Base-by-base conservation (phyloP, 2,797 vertebrate species). In the Discoglossus pictus region DNA sequence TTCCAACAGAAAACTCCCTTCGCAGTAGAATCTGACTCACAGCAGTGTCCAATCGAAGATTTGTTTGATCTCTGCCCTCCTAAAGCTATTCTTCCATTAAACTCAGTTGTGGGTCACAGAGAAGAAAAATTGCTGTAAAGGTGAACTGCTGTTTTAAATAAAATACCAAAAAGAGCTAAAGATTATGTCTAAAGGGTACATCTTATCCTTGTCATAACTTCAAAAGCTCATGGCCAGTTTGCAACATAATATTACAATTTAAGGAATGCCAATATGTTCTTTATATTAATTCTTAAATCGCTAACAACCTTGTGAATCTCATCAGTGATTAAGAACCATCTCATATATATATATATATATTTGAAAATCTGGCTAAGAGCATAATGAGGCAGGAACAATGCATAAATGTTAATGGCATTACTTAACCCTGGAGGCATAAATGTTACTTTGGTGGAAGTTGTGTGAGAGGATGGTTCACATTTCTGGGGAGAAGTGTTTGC, bases 21-120 rank as follows among this genome's bases (percentile, higher is more conserved):
- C 23, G n/a, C 11, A 25, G 46, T 31, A 9, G 5, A 15, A 31
- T 51, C 25, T 51, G 25, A 51, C 48, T 15, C 46, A 31, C 25
- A 51, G 48, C 25, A 27, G 25, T 34, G 48, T 34, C 48, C 48
- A 51, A 51, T 51, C 6, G 23, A 4, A 3, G 25, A 51, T 51
- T 51, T 51, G 24, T 16, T 51, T 51, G 48, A 31, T 51, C 48
- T 51, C 25, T 51, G 48, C 24, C 48, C 12, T 48, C 46, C 46
- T n/a, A 51, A 20, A 2, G 48, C 25, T 7, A 15, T 31, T 51
- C 24, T 17, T n/a, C 48, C 25, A 51, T 51, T 51, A 51, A 31
- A 34, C 48, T 51, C 24, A 10, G 48, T 17, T 31, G 25, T 51
- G 48, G 48, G 48, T 51, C 48, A 31, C 4, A 8, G n/a, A 51